Evolutionary conservation across 1,140 invertebrate genomes (phyloP).

Genomic region (Ceratina calcarata): DNA sequence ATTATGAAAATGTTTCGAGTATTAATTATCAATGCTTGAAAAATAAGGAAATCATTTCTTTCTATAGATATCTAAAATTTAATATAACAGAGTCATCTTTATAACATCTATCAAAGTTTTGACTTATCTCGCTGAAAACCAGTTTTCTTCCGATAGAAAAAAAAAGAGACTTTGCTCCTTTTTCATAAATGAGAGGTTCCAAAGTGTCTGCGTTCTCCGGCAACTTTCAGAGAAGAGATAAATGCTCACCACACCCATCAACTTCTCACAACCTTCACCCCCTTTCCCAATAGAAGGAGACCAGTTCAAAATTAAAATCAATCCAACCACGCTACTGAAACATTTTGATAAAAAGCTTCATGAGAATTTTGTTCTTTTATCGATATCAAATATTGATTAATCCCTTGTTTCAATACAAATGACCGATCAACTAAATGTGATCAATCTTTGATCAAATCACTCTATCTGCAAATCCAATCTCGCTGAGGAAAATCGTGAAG

Average conservation of each 20-base stretch:
- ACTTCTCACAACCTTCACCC: constrained; percentile 15
- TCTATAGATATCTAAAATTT: too few relatives aligned
- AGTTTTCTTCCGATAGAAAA: not conserved
- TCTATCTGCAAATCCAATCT: too few relatives aligned
- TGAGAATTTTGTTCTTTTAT: too few relatives aligned
- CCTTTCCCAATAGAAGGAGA: not conserved
- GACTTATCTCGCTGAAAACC: not conserved
- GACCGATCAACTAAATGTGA: too few relatives aligned
- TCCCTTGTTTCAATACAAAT: not conserved
- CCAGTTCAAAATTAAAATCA: constrained; percentile 6
- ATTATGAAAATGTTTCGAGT: too few relatives aligned
- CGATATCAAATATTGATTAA: not conserved
- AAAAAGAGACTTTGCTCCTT: not conserved
- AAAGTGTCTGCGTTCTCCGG: constrained; percentile 7
- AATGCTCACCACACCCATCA: not conserved
- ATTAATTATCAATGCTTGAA: too few relatives aligned
- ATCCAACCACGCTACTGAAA: not conserved
- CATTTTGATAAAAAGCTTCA: not conserved
- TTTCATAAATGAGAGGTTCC: constrained; percentile 23
- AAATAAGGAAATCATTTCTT: not conserved
- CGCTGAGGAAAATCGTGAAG: too few relatives aligned
- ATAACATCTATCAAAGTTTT: not conserved
- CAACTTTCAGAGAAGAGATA: constrained; percentile 5
- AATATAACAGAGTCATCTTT: not conserved
- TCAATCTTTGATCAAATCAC: too few relatives aligned